Conservation (phyloP, 64 coral and sea anemone species). For the Porites australiensis region DNA sequence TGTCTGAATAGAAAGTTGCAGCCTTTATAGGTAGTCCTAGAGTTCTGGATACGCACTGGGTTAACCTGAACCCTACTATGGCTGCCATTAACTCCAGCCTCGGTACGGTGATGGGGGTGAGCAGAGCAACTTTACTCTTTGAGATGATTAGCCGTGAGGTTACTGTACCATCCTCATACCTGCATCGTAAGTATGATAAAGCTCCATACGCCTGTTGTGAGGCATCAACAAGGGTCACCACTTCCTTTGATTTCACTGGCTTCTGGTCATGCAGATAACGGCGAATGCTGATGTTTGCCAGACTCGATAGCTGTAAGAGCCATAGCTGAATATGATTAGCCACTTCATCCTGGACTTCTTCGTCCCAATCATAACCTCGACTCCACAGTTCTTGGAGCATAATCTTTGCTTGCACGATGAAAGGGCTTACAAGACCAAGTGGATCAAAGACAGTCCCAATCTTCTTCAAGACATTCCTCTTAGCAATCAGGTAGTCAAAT, state of each 20-base stretch:
- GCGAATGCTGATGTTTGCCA: neutral
- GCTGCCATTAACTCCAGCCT: conserved; percentile 10
- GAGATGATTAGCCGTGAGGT: neutral
- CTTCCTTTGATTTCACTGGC: conserved; percentile 2
- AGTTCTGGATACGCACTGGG: no score
- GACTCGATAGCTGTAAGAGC: conserved; percentile 12
- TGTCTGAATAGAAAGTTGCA: conserved; percentile 52
- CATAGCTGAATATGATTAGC: neutral
- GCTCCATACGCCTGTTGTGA: conserved; percentile 56
- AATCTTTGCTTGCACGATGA: no score
- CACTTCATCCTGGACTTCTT: no score
- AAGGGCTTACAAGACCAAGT: no score
- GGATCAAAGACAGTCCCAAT: no score
- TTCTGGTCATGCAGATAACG: conserved; percentile 8
- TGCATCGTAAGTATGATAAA: conserved; percentile 9
- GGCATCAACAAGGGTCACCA: conserved; percentile 58
- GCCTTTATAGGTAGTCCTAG: no score
- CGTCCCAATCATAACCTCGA: no score
- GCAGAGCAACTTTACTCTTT: conserved; percentile 46
- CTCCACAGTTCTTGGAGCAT: no score
- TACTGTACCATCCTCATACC: conserved; percentile 9
- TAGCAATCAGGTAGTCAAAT: no score
- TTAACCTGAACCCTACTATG: neutral
- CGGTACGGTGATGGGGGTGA: neutral
- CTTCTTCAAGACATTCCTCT: no score